phyloP scores from a whole-genome alignment of 2,888 invertebrate genomes.

The Plebejus argus region DNA sequence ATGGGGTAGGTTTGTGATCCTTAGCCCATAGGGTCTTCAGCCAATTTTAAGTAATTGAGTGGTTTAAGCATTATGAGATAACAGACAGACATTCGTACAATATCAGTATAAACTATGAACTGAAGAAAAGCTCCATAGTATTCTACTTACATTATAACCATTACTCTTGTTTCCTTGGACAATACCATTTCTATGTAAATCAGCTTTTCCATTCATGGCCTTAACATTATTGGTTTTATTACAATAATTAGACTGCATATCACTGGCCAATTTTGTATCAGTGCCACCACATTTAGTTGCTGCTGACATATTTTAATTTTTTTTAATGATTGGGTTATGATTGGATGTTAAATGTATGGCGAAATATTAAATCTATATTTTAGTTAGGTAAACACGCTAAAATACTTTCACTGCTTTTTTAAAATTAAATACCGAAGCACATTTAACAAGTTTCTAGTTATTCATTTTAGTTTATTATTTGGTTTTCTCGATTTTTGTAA shows the following conservation, averaged over 20 bases:
- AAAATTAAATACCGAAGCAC: background rate
- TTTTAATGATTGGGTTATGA: background rate
- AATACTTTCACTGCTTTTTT: background rate
- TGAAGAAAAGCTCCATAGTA: constrained; percentile 34
- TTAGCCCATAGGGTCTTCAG: no score
- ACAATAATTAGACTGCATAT: constrained; percentile 42
- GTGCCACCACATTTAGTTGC: constrained; percentile 50
- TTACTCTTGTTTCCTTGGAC: constrained; percentile 52
- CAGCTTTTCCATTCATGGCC: constrained; percentile 56
- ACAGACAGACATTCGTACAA: background rate
- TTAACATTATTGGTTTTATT: constrained; percentile 45
- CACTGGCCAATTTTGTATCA: constrained; percentile 48
- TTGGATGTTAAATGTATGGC: background rate
- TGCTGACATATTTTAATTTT: constrained; percentile 57
- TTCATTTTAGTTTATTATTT: background rate
- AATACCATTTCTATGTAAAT: constrained; percentile 58
- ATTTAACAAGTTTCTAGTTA: background rate
- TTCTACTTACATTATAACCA: constrained; percentile 61
- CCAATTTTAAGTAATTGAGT: no score
- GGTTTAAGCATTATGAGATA: no score
- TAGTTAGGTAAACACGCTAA: background rate
- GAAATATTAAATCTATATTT: background rate
- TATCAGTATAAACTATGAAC: background rate
- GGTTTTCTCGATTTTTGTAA: background rate
- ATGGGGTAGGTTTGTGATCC: no score